These are phyloP conservation scores for Ochlodes sylvanus DNA, from an alignment of 2,888 invertebrate genomes.

Conservation along the genomic window DNA sequence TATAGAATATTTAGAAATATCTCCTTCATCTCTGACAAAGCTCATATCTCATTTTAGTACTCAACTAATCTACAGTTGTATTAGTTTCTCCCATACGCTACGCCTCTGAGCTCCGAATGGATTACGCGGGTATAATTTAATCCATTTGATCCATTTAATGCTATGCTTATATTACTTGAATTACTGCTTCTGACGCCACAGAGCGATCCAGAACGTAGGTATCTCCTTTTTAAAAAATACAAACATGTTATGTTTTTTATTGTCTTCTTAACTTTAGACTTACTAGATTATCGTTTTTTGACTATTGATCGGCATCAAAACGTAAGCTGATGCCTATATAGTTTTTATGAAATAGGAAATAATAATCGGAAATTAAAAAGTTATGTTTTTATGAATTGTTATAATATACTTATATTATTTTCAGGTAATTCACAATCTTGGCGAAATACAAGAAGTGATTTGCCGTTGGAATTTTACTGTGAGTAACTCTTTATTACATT, in stretches of 20 bases:
- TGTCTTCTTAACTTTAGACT: too few species aligned
- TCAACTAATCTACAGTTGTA: conserved; percentile 18
- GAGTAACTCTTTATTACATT: conserved; percentile 46
- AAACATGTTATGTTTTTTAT: too few species aligned
- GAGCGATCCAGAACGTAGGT: background rate
- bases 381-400: too few species aligned
- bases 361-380: too few species aligned
- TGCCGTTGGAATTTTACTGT: conserved; percentile 58
- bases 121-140: conserved; percentile 18
- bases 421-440: conserved; percentile 80
- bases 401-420: conserved; percentile 43
- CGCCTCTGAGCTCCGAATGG: conserved; percentile 2
- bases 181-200: background rate
- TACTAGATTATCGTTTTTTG: too few species aligned
- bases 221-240: too few species aligned
- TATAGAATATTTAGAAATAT: background rate
- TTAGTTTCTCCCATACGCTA: conserved; percentile 10
- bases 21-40: background rate
- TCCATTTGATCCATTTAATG: background rate
- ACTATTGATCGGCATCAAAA: too few species aligned
- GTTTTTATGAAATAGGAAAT: too few species aligned
- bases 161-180: conserved; percentile 7
- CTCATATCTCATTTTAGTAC: conserved; percentile 10
- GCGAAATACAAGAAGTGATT: conserved; percentile 68
- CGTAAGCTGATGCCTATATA: too few species aligned